Conservation (phyloP, 2,797 vertebrate genomes). For the Smutsia temminckii region DNA sequence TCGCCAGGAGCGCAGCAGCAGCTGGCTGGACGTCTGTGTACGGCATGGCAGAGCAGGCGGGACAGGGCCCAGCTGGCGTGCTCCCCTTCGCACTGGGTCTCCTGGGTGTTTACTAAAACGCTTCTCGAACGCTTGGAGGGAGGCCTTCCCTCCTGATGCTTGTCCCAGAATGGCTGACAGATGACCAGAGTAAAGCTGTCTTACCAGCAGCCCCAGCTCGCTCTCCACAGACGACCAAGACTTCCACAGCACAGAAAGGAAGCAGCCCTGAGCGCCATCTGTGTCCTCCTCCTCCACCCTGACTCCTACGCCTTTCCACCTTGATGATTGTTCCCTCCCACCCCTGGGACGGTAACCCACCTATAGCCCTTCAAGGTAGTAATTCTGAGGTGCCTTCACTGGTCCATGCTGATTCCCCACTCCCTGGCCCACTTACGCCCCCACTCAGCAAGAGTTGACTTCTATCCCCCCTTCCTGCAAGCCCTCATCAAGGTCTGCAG, state of each 20-base stretch:
- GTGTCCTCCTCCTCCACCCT: background rate
- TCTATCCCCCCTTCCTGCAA: background rate
- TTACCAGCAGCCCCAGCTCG: background rate
- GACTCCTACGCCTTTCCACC: background rate
- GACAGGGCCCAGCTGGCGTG: background rate
- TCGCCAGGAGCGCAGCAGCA: too few species aligned
- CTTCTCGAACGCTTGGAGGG: background rate
- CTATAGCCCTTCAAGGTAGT: accelerated
- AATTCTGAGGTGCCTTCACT: background rate
- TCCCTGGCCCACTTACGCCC: background rate
- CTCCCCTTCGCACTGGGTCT: background rate
- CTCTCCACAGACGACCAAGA: background rate
- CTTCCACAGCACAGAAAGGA: background rate
- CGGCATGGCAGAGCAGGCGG: background rate
- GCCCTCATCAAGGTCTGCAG: background rate
- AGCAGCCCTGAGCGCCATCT: too few species aligned
- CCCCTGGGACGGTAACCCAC: background rate
- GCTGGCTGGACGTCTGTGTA: accelerated
- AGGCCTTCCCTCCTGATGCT: background rate
- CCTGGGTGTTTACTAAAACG: background rate
- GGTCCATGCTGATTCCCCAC: too few species aligned
- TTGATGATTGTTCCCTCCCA: background rate
- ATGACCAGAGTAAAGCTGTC: background rate
- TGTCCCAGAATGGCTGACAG: too few species aligned
- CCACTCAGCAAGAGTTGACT: background rate